Evolutionary conservation across 1,140 invertebrate genomes (phyloP).

Genomic region (Hylaeus anthracinus): DNA sequence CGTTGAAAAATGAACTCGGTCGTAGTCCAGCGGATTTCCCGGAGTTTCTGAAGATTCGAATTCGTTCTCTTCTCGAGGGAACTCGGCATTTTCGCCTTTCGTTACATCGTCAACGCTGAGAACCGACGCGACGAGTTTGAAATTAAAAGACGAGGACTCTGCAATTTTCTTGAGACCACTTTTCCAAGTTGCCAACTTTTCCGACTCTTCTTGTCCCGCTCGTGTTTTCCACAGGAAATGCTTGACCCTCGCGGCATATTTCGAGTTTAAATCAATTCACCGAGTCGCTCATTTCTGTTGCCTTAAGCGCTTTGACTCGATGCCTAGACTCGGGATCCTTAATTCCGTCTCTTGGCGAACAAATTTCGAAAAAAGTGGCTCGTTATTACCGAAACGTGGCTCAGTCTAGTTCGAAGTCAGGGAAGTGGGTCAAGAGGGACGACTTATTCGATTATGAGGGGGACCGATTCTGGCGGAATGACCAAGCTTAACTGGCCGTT

Average conservation of each 20-base stretch:
- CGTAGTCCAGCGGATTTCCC: no score
- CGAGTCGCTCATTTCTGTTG: neutral
- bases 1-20: no score
- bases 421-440: neutral
- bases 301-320: neutral
- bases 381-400: neutral
- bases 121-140: no score
- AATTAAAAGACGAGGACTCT: no score
- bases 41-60: no score
- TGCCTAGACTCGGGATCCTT: neutral
- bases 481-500: constrained; percentile 46
- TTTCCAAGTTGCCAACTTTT: no score
- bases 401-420: neutral
- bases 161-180: no score
- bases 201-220: no score
- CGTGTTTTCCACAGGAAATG: neutral
- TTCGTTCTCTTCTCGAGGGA: no score
- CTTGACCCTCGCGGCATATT: neutral
- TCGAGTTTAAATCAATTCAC: neutral
- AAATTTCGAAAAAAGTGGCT: neutral
- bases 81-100: no score
- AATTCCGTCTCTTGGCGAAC: neutral
- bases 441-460: constrained; percentile 3
- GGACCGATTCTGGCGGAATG: constrained; percentile 39
- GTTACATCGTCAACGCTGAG: no score